These are phyloP conservation scores for Danio albolineatus DNA, from an alignment of 2,797 vertebrate genomes.

Conservation along the genomic window DNA sequence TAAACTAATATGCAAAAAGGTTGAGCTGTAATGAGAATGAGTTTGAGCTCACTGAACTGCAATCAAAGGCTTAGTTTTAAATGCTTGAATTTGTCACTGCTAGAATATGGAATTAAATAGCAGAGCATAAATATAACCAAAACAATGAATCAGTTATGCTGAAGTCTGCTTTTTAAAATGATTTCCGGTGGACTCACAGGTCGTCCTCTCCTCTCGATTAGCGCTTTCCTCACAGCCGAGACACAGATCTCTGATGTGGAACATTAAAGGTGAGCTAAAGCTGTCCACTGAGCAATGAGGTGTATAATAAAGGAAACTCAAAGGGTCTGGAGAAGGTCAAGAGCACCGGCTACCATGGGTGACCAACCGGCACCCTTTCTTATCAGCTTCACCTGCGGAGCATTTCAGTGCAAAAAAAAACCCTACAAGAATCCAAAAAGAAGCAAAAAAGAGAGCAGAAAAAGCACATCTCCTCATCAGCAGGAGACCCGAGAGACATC, in stretches of 20 bases:
- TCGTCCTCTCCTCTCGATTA: neutral
- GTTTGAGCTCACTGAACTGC: too few relatives aligned
- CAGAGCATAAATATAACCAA: slow-evolving; percentile 6
- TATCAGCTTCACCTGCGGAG: slow-evolving; percentile 14
- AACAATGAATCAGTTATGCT: neutral
- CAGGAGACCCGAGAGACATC: slow-evolving; percentile 1
- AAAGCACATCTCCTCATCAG: slow-evolving; percentile 16
- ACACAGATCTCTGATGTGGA: slow-evolving; percentile 31
- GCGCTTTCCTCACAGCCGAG: slow-evolving; percentile 15
- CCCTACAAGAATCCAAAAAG: neutral
- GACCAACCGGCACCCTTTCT: neutral
- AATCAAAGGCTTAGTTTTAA: slow-evolving; percentile 76
- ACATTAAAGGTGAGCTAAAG: slow-evolving; percentile 39
- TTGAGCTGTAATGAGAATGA: slow-evolving; percentile 76
- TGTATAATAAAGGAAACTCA: slow-evolving; percentile 58
- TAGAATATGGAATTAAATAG: slow-evolving; percentile 71
- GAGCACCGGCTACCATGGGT: slow-evolving; percentile 9
- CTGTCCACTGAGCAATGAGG: slow-evolving; percentile 48
- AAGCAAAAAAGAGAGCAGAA: neutral
- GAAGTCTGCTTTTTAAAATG: neutral
- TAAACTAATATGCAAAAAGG: slow-evolving; percentile 74
- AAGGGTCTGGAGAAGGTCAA: slow-evolving; percentile 52
- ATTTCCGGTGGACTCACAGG: neutral
- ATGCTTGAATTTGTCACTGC: slow-evolving; percentile 76
- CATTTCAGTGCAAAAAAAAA: slow-evolving; percentile 4